Percentiles rank a stretch among this genome's conserved stretches.
Evolutionary conservation across 2,888 invertebrate genomes (phyloP).

Genomic region (Zygaena filipendulae): DNA sequence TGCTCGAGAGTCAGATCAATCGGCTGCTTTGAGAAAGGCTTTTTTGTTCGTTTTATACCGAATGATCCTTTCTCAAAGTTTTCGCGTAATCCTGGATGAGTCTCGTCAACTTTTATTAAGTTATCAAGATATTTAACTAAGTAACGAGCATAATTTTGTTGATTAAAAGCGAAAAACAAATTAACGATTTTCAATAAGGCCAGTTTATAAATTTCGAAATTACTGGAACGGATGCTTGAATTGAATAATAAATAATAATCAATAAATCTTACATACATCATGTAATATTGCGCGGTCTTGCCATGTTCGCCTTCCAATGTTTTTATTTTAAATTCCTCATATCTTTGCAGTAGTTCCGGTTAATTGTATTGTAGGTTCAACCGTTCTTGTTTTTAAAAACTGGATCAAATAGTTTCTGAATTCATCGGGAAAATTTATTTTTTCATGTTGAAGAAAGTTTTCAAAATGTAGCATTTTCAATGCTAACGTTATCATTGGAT

Average conservation of each 20-base stretch:
- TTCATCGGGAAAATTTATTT: slow-evolving; percentile 4
- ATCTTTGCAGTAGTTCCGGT: slow-evolving; percentile 4
- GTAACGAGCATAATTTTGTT: slow-evolving; percentile 13
- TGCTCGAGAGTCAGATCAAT: slow-evolving; percentile 23
- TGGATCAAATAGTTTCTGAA: not conserved
- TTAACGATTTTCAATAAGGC: slow-evolving; percentile 6
- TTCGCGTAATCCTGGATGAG: slow-evolving; percentile 13
- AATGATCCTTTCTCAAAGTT: slow-evolving; percentile 3
- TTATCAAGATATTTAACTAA: slow-evolving; percentile 9
- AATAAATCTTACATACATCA: slow-evolving; percentile 12
- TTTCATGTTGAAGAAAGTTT: slow-evolving; percentile 11
- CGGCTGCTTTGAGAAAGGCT: slow-evolving; percentile 20
- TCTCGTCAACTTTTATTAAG: slow-evolving; percentile 12
- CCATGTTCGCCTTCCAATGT: slow-evolving; percentile 14
- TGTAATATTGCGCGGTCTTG: slow-evolving; percentile 10
- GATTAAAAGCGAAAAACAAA: slow-evolving; percentile 10
- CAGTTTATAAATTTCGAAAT: slow-evolving; percentile 13
- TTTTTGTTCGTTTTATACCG: slow-evolving; percentile 18
- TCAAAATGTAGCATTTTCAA: slow-evolving; percentile 21
- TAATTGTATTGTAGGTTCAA: not conserved
- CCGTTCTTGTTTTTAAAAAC: too few relatives aligned
- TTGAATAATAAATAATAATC: slow-evolving; percentile 12
- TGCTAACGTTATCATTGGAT: slow-evolving; percentile 17
- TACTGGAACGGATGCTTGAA: slow-evolving; percentile 12
- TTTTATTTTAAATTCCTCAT: slow-evolving; percentile 7